Evolutionary conservation across 1,140 invertebrate genomes (phyloP).

Genomic region (Drosophila prosaltans): DNA sequence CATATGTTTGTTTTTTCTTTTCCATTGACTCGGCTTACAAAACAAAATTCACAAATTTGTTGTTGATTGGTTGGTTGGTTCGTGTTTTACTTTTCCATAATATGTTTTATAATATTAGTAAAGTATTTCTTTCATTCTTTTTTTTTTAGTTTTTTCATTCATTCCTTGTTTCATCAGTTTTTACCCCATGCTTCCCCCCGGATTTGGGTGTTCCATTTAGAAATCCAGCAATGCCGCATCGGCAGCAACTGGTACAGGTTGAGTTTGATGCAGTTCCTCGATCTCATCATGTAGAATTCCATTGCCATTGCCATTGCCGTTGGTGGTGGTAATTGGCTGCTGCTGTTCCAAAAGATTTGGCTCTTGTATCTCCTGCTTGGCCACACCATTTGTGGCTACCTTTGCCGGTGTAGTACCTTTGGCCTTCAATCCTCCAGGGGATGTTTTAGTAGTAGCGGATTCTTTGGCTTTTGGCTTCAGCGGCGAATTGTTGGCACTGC

Average conservation of each 20-base stretch:
- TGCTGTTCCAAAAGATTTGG: not conserved
- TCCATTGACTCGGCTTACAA: not conserved
- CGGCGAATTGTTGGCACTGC: slow-evolving; percentile 37
- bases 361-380: slow-evolving; percentile 24
- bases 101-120: slow-evolving; percentile 76
- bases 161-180: slow-evolving; percentile 4
- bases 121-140: slow-evolving; percentile 54
- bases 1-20: not conserved
- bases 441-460: slow-evolving; percentile 43
- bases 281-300: slow-evolving; percentile 45
- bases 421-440: slow-evolving; percentile 47
- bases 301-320: slow-evolving; percentile 60
- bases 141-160: slow-evolving; percentile 11
- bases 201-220: slow-evolving; percentile 22
- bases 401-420: slow-evolving; percentile 42
- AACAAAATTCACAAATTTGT: slow-evolving; percentile 24
- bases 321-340: slow-evolving; percentile 23
- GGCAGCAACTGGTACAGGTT: slow-evolving; percentile 10
- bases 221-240: slow-evolving; percentile 64
- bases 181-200: not conserved
- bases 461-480: slow-evolving; percentile 74
- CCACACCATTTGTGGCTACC: slow-evolving; percentile 44
- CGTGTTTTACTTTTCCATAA: slow-evolving; percentile 60
- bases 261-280: slow-evolving; percentile 25
- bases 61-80: not conserved